Conservation (phyloP, 1,140 invertebrate species). For the Scaptomyza graminum region DNA sequence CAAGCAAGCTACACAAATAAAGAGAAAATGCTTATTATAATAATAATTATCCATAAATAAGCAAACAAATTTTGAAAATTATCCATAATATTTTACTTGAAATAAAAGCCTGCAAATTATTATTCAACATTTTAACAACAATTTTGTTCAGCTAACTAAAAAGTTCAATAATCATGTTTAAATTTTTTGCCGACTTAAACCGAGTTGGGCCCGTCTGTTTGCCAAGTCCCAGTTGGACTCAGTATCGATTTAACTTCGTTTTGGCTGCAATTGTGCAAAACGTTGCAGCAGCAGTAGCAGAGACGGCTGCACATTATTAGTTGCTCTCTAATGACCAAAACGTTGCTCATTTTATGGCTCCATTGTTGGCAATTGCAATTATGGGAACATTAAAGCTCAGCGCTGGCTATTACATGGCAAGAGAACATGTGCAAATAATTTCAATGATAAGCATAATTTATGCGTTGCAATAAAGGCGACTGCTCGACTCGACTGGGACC, state of each 20-base stretch:
- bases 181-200: not conserved
- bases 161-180: not conserved
- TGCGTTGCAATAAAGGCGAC: constrained; percentile 58
- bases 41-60: too few relatives aligned
- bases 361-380: constrained; percentile 71
- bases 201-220: not conserved
- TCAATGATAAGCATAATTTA: constrained; percentile 78
- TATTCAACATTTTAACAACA: too few relatives aligned
- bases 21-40: not conserved
- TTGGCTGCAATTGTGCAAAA: constrained; percentile 26
- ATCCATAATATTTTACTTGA: too few relatives aligned
- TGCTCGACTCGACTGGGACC: constrained; percentile 9
- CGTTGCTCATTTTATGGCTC: constrained; percentile 55
- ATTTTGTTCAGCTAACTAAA: not conserved
- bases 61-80: too few relatives aligned
- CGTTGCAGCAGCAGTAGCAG: not conserved
- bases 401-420: constrained; percentile 17
- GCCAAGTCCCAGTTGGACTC: constrained; percentile 14
- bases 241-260: constrained; percentile 16
- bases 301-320: constrained; percentile 54
- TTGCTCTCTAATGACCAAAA: constrained; percentile 37
- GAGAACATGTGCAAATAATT: constrained; percentile 74
- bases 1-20: constrained; percentile 5
- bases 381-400: constrained; percentile 58
- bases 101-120: too few relatives aligned